A percentile compares a stretch with the other conserved stretches of the same genome.
Conservation (phyloP, 1,140 invertebrate genomes). For the Panagrolaimus sp. region DNA sequence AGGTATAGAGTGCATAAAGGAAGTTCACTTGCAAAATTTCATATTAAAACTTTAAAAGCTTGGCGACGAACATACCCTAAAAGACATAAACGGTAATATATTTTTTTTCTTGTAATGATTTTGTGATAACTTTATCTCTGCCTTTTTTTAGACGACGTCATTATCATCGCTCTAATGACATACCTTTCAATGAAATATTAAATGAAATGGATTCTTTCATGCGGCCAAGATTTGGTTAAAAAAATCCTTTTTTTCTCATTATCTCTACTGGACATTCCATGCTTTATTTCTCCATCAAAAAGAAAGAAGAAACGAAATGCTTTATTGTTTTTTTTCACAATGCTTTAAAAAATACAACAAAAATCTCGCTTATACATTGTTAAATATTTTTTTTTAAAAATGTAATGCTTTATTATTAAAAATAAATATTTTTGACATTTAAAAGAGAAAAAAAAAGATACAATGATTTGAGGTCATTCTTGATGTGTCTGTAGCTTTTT, state of each 20-base stretch:
- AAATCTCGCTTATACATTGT: no score
- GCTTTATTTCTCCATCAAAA: no score
- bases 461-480: background rate
- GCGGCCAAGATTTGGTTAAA: constrained; percentile 18
- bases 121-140: background rate
- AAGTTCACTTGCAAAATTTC: constrained; percentile 15
- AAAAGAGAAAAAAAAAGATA: background rate
- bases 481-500: background rate
- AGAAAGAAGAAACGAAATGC: no score
- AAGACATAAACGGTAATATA: constrained; percentile 9
- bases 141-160: background rate
- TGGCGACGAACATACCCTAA: constrained; percentile 11
- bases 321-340: no score
- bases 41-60: constrained; percentile 13
- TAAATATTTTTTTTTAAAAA: no score
- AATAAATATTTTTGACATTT: background rate
- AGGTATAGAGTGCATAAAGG: constrained; percentile 21
- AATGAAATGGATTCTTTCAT: constrained; percentile 17
- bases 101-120: background rate
- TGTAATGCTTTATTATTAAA: no score
- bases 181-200: constrained; percentile 20
- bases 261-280: no score
- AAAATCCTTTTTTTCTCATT: background rate
- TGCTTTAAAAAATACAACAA: no score
- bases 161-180: background rate